These are phyloP conservation scores for Formica aserva DNA, from an alignment of 2,888 invertebrate species.

Conservation along the genomic window DNA sequence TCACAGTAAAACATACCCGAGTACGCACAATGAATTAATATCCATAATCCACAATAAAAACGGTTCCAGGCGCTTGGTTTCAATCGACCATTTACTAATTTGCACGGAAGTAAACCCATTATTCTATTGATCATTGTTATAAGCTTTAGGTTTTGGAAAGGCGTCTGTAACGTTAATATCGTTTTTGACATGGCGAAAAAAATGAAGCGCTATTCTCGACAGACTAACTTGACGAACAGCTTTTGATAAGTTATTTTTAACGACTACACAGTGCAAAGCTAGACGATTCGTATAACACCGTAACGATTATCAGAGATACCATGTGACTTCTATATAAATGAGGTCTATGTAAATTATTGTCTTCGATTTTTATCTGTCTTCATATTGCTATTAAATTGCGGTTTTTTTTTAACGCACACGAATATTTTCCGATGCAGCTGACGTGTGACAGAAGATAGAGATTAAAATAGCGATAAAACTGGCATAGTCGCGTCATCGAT, in stretches of 20 bases:
- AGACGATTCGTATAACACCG: not conserved
- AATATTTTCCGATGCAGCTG: not conserved
- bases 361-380: not conserved
- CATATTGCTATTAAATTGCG: not conserved
- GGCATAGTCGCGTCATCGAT: constrained; percentile 1
- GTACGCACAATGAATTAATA: constrained; percentile 10
- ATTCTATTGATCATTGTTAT: not conserved
- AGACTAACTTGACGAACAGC: not conserved
- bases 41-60: constrained; percentile 7
- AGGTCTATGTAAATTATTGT: not conserved
- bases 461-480: not conserved
- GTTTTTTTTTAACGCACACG: not conserved
- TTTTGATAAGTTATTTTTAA: not conserved
- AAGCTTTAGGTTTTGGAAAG: constrained; percentile 14
- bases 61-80: not conserved
- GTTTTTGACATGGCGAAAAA: not conserved
- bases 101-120: constrained; percentile 2
- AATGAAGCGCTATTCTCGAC: not conserved
- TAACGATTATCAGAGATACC: not conserved
- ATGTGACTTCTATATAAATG: not conserved
- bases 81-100: not conserved
- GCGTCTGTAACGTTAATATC: not conserved
- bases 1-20: not conserved
- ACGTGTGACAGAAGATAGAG: not conserved
- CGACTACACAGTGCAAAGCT: not conserved